phyloP scores from a whole-genome alignment of 2,888 invertebrate genomes.

The Sericinus montela region DNA sequence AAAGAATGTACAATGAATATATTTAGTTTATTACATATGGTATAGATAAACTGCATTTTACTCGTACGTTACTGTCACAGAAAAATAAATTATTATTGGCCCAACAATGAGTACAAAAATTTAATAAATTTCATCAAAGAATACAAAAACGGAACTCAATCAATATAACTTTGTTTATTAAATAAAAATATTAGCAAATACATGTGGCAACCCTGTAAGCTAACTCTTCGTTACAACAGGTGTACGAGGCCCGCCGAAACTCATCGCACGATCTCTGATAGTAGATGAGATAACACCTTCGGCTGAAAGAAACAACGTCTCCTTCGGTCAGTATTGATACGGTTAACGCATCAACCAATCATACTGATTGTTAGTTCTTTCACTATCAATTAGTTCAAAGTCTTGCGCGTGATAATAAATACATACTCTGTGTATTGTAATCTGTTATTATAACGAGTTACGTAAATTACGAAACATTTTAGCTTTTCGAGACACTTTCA shows the following conservation, averaged over 20 bases:
- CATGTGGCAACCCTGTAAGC: conserved; percentile 9
- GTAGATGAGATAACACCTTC: conserved; percentile 37
- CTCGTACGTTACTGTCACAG: no score
- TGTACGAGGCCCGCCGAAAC: conserved; percentile 21
- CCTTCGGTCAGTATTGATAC: background rate
- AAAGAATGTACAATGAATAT: no score
- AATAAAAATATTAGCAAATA: background rate
- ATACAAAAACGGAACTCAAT: no score
- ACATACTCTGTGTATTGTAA: no score
- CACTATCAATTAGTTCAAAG: conserved; percentile 12
- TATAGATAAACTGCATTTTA: no score
- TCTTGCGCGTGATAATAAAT: background rate
- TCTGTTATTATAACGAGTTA: no score
- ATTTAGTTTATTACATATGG: no score
- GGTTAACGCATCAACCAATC: background rate
- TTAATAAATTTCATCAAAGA: no score
- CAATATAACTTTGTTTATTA: background rate
- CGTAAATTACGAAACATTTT: no score
- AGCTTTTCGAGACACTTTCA: no score
- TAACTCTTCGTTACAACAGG: conserved; percentile 24
- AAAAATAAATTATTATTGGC: no score
- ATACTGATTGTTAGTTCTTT: background rate
- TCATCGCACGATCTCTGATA: conserved; percentile 36
- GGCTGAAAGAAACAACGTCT: conserved; percentile 26
- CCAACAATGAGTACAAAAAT: no score